Evolutionary conservation across 2,797 vertebrate species (phyloP).

Genomic region (Erethizon dorsatum): DNA sequence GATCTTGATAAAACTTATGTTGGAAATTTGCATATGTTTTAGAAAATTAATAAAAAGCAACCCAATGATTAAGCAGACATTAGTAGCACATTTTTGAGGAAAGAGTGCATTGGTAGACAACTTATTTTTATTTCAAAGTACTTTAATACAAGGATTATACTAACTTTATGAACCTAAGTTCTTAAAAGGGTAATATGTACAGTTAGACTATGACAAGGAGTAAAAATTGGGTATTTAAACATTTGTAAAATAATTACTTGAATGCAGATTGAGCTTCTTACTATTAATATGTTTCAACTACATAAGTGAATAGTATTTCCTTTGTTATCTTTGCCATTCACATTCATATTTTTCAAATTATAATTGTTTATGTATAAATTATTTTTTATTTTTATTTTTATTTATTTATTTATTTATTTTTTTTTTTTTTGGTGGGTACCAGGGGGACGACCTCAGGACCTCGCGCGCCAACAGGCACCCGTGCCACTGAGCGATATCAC

Average conservation of each 20-base stretch:
- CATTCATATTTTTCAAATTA: background rate
- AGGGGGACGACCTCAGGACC: too few species aligned
- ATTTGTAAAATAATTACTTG: background rate
- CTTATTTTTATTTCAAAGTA: background rate
- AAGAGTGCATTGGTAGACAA: background rate
- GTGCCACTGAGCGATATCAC: too few species aligned
- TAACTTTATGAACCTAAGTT: background rate
- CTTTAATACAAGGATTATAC: background rate
- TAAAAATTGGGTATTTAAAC: background rate
- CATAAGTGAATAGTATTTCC: background rate
- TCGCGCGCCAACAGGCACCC: too few species aligned
- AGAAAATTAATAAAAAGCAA: constrained; percentile 58
- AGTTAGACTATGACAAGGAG: background rate
- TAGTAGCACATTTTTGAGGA: background rate
- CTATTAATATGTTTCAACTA: background rate
- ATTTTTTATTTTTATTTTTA: too few species aligned
- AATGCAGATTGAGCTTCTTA: background rate
- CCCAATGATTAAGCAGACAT: constrained; percentile 12
- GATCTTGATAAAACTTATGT: constrained; percentile 42
- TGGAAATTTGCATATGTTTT: background rate
- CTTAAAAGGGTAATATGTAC: background rate
- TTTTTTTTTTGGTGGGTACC: too few species aligned
- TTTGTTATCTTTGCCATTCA: background rate
- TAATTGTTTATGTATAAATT: background rate
- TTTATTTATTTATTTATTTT: too few species aligned